A percentile compares a stretch with the other conserved stretches of the same genome.
These are phyloP conservation scores for Teleogryllus occipitalis DNA, from an alignment of 1,140 invertebrate genomes.

Conservation along the genomic window DNA sequence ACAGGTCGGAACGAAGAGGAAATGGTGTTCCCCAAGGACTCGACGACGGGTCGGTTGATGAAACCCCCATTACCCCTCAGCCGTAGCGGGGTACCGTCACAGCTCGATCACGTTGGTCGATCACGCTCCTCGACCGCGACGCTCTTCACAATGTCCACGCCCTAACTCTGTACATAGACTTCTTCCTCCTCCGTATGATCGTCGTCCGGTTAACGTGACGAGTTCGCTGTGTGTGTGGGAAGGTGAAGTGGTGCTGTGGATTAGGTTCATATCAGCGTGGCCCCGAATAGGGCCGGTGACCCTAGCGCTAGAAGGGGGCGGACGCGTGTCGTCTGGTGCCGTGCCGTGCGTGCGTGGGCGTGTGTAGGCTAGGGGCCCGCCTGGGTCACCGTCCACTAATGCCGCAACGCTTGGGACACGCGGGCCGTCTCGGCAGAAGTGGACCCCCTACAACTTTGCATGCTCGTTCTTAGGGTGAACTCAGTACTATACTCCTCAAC, in stretches of 20 bases:
- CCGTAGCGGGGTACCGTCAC: too few species aligned
- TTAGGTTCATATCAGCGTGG: background rate
- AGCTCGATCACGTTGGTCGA: too few species aligned
- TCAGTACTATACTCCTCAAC: background rate
- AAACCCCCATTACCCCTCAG: too few species aligned
- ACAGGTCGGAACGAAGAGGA: too few species aligned
- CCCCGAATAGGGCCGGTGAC: background rate
- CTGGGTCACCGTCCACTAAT: too few species aligned
- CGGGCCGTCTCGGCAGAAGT: background rate
- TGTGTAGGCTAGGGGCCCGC: too few species aligned
- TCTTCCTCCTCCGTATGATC: background rate
- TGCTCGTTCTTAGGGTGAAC: constrained; percentile 3
- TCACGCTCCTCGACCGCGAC: too few species aligned
- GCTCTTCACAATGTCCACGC: background rate
- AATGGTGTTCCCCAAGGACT: too few species aligned
- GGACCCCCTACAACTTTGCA: background rate
- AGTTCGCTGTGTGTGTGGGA: background rate
- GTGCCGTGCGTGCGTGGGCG: too few species aligned
- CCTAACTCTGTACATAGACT: background rate
- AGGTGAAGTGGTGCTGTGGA: background rate
- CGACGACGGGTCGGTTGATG: too few species aligned
- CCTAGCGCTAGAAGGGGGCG: background rate
- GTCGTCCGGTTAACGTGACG: background rate
- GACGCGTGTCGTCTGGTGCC: too few species aligned
- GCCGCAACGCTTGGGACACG: too few species aligned